Base-by-base conservation (phyloP, 2,797 vertebrate species). In the Enteromius argenteus region DNA sequence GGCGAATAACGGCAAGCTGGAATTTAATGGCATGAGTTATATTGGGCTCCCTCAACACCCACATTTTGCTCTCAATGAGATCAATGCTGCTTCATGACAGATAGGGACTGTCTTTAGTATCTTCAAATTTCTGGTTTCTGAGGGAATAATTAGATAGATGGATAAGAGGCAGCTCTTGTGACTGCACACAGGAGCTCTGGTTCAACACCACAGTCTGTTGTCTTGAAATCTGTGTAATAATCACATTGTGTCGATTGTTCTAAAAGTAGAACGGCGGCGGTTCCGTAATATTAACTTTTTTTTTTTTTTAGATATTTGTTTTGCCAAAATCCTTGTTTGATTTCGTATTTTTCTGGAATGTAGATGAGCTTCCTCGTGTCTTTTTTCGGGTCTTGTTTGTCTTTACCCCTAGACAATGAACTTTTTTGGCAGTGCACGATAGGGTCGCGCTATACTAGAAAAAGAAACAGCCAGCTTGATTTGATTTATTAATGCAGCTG, bases 131-230 rank as follows among this genome's bases (percentile, higher is more conserved):
- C 92, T 93, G 94, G 94, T 96, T 96, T 96, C 95, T 94, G 90
- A 95, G 95, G 95, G 95, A 96, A 95, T 95, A 96, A 96, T 96
- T 96, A 96, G 93, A 95, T 91, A 92, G 93, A 93, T 94, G 94
- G 94, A 95, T 94, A 94, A 94, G 94, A 94, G 92, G 93, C 94
- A 92, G 93, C 93, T 92, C 92, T 94, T 93, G 92, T 93, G 91
- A 91, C 89, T 93, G 93, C 77, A 86, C 68, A 90, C 88, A 85
- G 89, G 89, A 94, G 93, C 93, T 93, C 89, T 90, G 90, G 92
- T 94, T 95, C 93, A 92, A 91, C 93, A 92, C 83, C 80, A 86
- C 81, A 81, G 90, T 88, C 91, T 94, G 92, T 93, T 93, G 94
- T 93, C 92, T 91, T 84, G 89, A 90, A 95, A 94, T 92, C 89